Conservation (phyloP, 2,113 vertebrate species). For the Patagioenas fasciata region DNA sequence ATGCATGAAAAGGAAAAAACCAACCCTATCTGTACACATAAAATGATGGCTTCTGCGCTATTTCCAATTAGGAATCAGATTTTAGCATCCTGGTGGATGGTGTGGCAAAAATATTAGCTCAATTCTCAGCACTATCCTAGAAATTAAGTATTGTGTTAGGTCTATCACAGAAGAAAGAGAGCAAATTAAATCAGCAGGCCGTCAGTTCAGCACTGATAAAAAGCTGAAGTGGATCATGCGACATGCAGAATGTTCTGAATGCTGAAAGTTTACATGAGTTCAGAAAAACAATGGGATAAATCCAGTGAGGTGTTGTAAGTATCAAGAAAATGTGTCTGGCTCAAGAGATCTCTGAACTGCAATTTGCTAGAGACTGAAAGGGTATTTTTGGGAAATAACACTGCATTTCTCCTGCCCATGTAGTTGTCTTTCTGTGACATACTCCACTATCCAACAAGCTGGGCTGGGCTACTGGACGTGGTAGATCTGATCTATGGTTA, state of each 20-base stretch:
- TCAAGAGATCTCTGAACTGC: background rate
- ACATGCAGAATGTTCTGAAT: background rate
- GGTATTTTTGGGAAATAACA: background rate
- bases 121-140: background rate
- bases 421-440: fast-evolving
- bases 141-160: background rate
- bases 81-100: background rate
- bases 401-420: background rate
- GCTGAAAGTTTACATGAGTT: background rate
- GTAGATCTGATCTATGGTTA: background rate
- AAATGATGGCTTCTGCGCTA: background rate
- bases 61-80: background rate
- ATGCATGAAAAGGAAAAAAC: background rate
- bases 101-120: background rate
- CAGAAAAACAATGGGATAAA: background rate
- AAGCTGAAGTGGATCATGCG: background rate
- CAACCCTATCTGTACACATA: background rate
- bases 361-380: background rate
- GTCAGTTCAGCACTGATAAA: background rate
- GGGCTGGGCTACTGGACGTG: background rate
- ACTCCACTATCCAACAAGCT: background rate
- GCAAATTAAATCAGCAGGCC: background rate
- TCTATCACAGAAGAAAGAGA: background rate
- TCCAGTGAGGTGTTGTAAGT: background rate
- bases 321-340: background rate